Percentiles rank a stretch among this genome's conserved stretches.
Conservation (phyloP, 2,797 vertebrate genomes). For the Tiaroga cobitis region DNA sequence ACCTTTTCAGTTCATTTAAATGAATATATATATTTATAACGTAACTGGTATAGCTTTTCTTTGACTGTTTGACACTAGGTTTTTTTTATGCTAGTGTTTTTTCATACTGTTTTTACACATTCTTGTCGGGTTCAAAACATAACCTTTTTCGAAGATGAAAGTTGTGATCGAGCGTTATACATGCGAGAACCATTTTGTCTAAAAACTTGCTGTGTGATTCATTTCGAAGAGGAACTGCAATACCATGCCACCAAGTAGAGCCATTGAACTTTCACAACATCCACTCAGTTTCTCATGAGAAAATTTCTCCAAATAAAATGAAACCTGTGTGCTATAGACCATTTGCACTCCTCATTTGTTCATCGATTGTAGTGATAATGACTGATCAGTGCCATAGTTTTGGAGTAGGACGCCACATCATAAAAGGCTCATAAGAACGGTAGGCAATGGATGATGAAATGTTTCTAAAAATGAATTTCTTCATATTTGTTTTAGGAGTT, state of each 20-base stretch:
- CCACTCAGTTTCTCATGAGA: conserved; percentile 57
- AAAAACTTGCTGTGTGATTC: conserved; percentile 53
- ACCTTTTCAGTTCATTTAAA: neutral
- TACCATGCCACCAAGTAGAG: conserved; percentile 64
- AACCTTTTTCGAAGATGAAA: neutral
- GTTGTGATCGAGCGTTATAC: neutral
- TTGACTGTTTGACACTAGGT: no score
- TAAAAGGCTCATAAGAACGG: neutral
- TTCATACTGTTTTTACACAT: neutral
- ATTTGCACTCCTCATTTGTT: neutral
- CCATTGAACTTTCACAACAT: conserved; percentile 70
- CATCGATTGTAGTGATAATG: neutral
- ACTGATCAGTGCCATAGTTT: neutral
- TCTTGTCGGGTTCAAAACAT: neutral
- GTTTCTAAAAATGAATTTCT: neutral
- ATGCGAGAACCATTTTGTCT: neutral
- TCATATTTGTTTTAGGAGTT: neutral
- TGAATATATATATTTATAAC: neutral
- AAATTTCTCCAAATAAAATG: neutral
- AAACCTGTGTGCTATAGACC: neutral
- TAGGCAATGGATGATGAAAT: neutral
- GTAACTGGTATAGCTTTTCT: neutral
- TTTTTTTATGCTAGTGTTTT: neutral
- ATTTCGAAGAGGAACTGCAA: conserved; percentile 49
- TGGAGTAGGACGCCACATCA: neutral